Evolutionary conservation across 1,140 invertebrate species (phyloP).

Genomic region (Orchestia grillus): DNA sequence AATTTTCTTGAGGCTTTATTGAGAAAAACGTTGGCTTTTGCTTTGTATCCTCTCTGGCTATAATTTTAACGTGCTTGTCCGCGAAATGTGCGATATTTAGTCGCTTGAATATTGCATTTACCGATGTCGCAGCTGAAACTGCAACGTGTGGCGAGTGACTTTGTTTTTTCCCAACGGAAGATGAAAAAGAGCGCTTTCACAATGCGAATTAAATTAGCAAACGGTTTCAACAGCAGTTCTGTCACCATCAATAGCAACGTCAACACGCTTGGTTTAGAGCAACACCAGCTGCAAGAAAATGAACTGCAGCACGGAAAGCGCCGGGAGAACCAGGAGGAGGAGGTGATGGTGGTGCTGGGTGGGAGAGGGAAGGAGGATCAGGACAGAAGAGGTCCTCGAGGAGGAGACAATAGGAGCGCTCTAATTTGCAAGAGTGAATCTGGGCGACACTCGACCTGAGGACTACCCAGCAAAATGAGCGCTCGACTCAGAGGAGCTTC

Average conservation of each 20-base stretch:
- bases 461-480: slow-evolving; percentile 11
- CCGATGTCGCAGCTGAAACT: too few species aligned
- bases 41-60: too few species aligned
- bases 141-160: too few species aligned
- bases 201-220: not conserved
- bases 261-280: too few species aligned
- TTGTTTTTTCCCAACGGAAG: too few species aligned
- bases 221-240: not conserved
- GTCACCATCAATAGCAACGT: not conserved
- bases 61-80: too few species aligned
- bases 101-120: too few species aligned
- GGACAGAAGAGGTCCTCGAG: slow-evolving; percentile 24
- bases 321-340: not conserved
- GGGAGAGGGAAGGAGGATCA: not conserved
- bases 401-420: slow-evolving; percentile 28
- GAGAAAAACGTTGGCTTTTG: too few species aligned
- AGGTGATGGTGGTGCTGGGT: not conserved
- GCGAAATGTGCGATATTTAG: too few species aligned
- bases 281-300: too few species aligned
- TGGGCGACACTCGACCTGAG: slow-evolving; percentile 37
- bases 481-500: not conserved
- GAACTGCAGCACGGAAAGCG: not conserved
- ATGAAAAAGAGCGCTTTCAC: not conserved
- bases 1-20: too few species aligned
- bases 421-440: slow-evolving; percentile 54